Evolutionary conservation across 2,797 vertebrate species (phyloP), one percentile per base, ranked within the genome.

Genomic region (Botia kubotai): DNA sequence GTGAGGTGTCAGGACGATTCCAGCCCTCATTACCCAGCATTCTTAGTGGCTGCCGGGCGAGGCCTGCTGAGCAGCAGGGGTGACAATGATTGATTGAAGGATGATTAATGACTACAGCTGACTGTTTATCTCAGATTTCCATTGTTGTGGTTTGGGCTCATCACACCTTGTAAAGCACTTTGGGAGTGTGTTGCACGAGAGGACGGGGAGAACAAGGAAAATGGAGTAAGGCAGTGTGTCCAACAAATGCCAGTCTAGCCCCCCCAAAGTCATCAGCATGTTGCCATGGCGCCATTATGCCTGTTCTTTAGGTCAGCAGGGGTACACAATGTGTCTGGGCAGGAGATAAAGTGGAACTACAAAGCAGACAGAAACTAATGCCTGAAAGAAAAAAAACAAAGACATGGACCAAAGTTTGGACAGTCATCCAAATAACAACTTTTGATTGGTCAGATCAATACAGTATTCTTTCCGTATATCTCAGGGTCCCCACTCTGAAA

Each of bases 91-190:
- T 91, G 91, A 95, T 92, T 87, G 83, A 87, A 89, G 84, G 81
- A 90, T 94, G 93, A 94, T 89, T 90, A 91, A 94, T 91, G 90
- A 90, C 88, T 93, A 84, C 94, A 95, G 93, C 93, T 94, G 93
- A 94, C 87, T 36, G 57, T 55, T 85, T 86, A 75, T 89, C 90
- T 94, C 91, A 83, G 87, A 89, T 94, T 94, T 92, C 92, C 91
- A 92, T 94, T 94, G 91, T 91, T 91, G 88, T 90, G 86, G 87
- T 88, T 89, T 76, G 71, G 89, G 74, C 87, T 91, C 90, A 93
- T 95, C 90, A 93, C 94, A 94, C 94, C 93, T 94, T 95, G 92
- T 94, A 93, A 94, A 89, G 89, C 80, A 82, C 90, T 91, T 89
- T 89, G 86, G 85, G 85, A 90, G 90, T 84, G 90, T 72, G 83